These are phyloP conservation scores for Pollenia labialis DNA, from an alignment of 2,888 invertebrate genomes.

Conservation along the genomic window DNA sequence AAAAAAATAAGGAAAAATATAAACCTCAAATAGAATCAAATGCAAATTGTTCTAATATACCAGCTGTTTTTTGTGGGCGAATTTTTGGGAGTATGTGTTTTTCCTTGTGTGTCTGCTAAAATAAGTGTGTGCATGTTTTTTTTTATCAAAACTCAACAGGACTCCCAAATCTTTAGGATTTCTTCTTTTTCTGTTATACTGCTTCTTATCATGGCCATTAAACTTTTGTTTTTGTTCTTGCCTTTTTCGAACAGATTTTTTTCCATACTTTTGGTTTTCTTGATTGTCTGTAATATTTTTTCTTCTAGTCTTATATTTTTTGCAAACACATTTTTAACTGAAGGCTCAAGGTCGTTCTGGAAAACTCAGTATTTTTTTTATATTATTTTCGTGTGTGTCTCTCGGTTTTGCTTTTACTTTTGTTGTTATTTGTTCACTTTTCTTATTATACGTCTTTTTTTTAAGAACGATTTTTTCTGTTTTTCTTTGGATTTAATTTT, in stretches of 20 bases:
- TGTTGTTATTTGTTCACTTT: constrained; percentile 31
- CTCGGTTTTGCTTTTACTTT: constrained; percentile 30
- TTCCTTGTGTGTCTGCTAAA: constrained; percentile 59
- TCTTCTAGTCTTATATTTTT: constrained; percentile 61
- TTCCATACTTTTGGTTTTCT: constrained; percentile 45
- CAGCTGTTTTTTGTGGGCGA: constrained; percentile 51
- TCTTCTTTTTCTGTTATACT: constrained; percentile 30
- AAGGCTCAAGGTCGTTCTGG: constrained; percentile 75
- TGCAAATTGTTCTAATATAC: constrained; percentile 54
- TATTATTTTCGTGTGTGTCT: constrained; percentile 10
- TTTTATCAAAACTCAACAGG: constrained; percentile 60
- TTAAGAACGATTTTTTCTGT: constrained; percentile 31
- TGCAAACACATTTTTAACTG: constrained; percentile 69
- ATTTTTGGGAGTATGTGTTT: constrained; percentile 26
- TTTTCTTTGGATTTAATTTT: constrained; percentile 32
- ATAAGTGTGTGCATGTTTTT: constrained; percentile 66
- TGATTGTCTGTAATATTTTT: constrained; percentile 53
- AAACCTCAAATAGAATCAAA: constrained; percentile 42
- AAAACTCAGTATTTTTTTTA: constrained; percentile 60
- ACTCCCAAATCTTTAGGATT: constrained; percentile 48
- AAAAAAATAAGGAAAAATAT: background rate
- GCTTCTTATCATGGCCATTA: constrained; percentile 65
- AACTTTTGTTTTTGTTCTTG: constrained; percentile 50
- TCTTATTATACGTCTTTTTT: constrained; percentile 58
- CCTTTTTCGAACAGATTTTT: constrained; percentile 24